A percentile compares a stretch with the other conserved stretches of the same genome.
phyloP scores from a whole-genome alignment of 37 sponge, comb jelly and placozoan genomes.

The Haliclona indistincta region DNA sequence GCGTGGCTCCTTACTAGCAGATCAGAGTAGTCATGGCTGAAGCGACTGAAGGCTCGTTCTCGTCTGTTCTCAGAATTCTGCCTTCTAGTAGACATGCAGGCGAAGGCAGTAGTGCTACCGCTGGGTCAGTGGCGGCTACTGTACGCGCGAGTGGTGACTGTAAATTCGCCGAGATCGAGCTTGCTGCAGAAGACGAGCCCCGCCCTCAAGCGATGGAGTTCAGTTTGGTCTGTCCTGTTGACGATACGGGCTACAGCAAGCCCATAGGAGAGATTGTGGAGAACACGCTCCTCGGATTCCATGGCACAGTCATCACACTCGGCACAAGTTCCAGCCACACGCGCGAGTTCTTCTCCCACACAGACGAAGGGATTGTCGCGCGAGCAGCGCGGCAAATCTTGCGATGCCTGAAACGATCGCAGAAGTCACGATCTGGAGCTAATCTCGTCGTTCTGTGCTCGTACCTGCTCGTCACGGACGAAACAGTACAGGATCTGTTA shows the following conservation, averaged over 20 bases:
- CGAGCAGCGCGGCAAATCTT: slow-evolving; percentile 65
- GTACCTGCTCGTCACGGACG: slow-evolving; percentile 37
- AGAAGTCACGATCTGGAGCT: slow-evolving; percentile 16
- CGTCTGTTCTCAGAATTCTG: too few relatives aligned
- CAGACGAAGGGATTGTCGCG: not conserved
- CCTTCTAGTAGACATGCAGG: too few relatives aligned
- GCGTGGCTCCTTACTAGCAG: too few relatives aligned
- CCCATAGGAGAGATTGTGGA: slow-evolving; percentile 61
- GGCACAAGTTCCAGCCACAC: slow-evolving; percentile 6
- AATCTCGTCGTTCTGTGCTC: slow-evolving; percentile 69
- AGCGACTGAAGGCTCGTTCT: too few relatives aligned
- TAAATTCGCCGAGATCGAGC: too few relatives aligned
- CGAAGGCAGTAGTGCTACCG: too few relatives aligned
- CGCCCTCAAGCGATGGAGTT: not conserved
- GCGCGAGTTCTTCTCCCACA: not conserved
- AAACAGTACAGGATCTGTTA: slow-evolving; percentile 58
- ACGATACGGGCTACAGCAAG: slow-evolving; percentile 20
- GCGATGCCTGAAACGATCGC: slow-evolving; percentile 46
- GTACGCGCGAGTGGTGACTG: too few relatives aligned
- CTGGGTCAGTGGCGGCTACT: too few relatives aligned
- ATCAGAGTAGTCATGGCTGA: too few relatives aligned
- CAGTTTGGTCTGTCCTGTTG: not conserved
- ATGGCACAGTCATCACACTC: slow-evolving; percentile 70
- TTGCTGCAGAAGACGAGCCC: not conserved
- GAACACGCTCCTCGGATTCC: slow-evolving; percentile 62